These are phyloP conservation scores for Gopherus flavomarginatus DNA, from an alignment of 2,113 vertebrate genomes.

Conservation along the genomic window DNA sequence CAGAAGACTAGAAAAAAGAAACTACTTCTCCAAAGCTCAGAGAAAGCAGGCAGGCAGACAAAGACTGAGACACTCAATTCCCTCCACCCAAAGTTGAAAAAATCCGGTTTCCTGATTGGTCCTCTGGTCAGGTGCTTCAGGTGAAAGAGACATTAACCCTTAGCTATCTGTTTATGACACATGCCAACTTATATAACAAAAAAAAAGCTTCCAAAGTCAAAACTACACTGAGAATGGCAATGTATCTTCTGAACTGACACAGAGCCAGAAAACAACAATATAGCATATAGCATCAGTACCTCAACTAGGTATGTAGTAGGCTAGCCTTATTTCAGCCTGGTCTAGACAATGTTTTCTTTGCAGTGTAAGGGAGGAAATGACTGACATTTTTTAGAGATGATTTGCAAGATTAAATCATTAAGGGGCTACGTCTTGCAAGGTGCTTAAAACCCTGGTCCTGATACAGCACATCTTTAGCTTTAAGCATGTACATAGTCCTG, in stretches of 20 bases:
- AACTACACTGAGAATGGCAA: background rate
- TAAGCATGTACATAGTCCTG: background rate
- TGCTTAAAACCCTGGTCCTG: background rate
- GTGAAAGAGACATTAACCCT: too few species aligned
- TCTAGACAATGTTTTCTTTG: background rate
- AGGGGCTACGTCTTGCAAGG: background rate
- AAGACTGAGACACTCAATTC: too few species aligned
- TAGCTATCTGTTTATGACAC: too few species aligned
- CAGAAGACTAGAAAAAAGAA: too few species aligned
- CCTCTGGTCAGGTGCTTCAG: too few species aligned
- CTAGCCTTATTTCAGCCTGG: background rate
- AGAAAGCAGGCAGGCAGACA: too few species aligned
- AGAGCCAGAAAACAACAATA: background rate
- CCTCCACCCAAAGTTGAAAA: too few species aligned
- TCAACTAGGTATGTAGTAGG: background rate
- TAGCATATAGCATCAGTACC: background rate
- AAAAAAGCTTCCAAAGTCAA: background rate
- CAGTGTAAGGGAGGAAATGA: background rate
- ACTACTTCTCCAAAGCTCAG: too few species aligned
- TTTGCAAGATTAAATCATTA: background rate
- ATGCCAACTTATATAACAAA: background rate
- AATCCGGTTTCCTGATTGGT: too few species aligned
- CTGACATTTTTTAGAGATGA: background rate
- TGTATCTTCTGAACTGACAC: background rate
- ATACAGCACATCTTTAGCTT: background rate